These are phyloP conservation scores for Butorides virescens DNA, from an alignment of 2,113 vertebrate species.

Conservation along the genomic window DNA sequence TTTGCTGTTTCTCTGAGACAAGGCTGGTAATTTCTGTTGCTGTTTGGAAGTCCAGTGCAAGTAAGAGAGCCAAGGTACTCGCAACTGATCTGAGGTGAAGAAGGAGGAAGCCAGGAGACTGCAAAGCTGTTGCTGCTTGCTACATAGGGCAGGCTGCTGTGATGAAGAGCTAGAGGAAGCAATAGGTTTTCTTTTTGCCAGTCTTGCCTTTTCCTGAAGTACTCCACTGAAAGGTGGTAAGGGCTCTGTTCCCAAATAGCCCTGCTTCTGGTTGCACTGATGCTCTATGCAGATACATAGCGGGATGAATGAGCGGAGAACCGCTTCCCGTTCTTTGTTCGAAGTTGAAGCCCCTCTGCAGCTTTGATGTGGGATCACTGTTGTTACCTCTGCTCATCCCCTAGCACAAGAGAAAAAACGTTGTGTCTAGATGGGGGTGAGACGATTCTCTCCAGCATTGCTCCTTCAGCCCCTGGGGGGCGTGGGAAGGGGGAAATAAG, in stretches of 20 bases:
- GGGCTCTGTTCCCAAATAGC: neutral
- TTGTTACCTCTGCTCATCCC: neutral
- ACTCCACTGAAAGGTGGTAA: neutral
- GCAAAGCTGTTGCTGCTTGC: neutral
- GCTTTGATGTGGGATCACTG: neutral
- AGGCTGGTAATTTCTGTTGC: neutral
- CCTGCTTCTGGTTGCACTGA: neutral
- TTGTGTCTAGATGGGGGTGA: neutral
- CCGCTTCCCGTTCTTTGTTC: neutral
- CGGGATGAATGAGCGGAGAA: neutral
- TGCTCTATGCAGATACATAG: accelerated
- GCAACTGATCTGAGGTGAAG: neutral
- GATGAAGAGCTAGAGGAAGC: neutral
- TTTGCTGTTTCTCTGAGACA: neutral
- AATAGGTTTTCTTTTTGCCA: neutral
- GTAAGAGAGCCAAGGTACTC: neutral
- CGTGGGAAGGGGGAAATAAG: neutral
- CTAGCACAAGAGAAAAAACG: neutral
- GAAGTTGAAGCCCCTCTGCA: neutral
- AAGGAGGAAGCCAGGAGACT: neutral
- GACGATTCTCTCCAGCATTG: neutral
- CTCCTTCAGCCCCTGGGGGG: neutral
- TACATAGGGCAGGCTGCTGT: neutral
- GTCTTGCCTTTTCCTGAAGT: neutral
- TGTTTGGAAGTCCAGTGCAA: neutral